These are phyloP conservation scores for Dione juno DNA, from an alignment of 2,888 invertebrate species.

Conservation along the genomic window DNA sequence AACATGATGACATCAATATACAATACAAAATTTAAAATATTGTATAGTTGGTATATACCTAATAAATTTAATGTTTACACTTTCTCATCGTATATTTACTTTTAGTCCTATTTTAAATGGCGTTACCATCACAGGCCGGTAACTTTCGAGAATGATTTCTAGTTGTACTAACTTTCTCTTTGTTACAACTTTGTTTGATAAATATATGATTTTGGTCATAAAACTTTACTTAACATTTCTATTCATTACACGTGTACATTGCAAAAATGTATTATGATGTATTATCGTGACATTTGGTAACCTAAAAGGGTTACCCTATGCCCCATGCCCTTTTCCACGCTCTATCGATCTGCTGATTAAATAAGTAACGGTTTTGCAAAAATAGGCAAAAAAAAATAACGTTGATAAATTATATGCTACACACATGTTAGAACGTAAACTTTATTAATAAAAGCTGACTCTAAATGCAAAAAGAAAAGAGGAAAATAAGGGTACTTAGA, in stretches of 20 bases:
- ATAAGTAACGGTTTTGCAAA: constrained; percentile 5
- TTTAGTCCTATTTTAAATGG: constrained; percentile 44
- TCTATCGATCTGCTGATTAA: constrained; percentile 28
- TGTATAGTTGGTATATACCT: neutral
- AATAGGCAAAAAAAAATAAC: neutral
- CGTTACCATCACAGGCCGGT: constrained; percentile 49
- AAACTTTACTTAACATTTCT: neutral
- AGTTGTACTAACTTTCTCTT: constrained; percentile 56
- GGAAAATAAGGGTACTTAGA: no score
- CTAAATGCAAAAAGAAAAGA: no score
- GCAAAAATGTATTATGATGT: neutral
- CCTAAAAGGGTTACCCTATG: constrained; percentile 29
- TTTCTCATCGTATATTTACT: constrained; percentile 12
- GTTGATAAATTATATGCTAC: neutral
- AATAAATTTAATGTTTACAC: neutral
- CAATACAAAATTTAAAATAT: neutral
- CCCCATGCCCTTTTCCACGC: constrained; percentile 37
- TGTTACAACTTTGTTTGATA: constrained; percentile 40
- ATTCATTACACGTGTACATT: neutral
- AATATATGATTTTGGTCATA: constrained; percentile 14
- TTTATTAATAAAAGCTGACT: neutral
- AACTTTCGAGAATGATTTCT: constrained; percentile 51
- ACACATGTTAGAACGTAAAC: neutral
- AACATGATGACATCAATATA: neutral
- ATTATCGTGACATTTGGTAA: constrained; percentile 29